These are phyloP conservation scores for Gyps fulvus DNA, from an alignment of 2,113 vertebrate species.

Conservation along the genomic window DNA sequence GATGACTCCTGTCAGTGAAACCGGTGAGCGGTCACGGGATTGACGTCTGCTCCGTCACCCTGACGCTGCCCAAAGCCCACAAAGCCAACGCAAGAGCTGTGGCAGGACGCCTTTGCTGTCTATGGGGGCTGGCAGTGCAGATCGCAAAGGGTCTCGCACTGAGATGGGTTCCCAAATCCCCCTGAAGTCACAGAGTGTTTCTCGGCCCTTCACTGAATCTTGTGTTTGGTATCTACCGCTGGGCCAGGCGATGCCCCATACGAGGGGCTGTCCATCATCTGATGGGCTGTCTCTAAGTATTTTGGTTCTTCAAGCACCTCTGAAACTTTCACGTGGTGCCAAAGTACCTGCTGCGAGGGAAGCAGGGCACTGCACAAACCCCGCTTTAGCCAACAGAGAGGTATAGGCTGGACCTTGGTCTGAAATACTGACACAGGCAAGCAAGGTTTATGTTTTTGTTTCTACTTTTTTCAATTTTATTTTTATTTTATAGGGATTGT, in stretches of 20 bases:
- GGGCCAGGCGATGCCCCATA: neutral
- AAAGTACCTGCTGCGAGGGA: neutral
- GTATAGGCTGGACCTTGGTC: neutral
- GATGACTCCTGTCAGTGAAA: neutral
- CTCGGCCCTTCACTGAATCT: neutral
- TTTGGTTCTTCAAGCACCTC: neutral
- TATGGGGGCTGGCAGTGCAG: neutral
- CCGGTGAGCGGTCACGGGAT: fast-evolving
- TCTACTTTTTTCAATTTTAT: neutral
- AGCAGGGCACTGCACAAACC: neutral
- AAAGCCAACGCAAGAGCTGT: neutral
- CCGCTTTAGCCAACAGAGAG: neutral
- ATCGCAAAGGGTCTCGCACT: neutral
- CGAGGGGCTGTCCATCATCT: neutral
- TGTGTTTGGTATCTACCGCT: neutral
- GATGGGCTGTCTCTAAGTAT: neutral
- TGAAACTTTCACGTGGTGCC: neutral
- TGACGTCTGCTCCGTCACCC: neutral
- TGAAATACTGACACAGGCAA: neutral
- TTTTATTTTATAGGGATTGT: neutral
- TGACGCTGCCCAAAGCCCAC: neutral
- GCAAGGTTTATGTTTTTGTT: neutral
- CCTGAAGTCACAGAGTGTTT: neutral
- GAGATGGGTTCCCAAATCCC: neutral
- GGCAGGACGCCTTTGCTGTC: neutral